Evolutionary conservation across 2,888 invertebrate genomes (phyloP).

Genomic region (Taphrorychus bicolor): DNA sequence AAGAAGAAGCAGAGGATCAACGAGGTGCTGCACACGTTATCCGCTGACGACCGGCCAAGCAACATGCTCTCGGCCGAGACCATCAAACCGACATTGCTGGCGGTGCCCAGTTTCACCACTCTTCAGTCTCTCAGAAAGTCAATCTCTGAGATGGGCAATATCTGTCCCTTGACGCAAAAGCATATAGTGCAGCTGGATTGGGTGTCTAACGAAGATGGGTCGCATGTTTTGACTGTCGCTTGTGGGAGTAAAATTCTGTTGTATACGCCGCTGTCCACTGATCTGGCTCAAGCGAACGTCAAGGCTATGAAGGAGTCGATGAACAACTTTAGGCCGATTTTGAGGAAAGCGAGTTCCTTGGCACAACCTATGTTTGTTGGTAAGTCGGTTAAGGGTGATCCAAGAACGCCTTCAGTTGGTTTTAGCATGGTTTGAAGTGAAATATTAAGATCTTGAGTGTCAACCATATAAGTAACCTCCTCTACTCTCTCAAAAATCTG

Average conservation of each 20-base stretch:
- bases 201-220: constrained; percentile 99
- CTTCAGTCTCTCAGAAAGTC: constrained; percentile 85
- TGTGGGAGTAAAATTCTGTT: constrained; percentile 92
- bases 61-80: constrained; percentile 52
- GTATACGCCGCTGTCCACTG: constrained; percentile 93
- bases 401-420: not conserved
- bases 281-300: constrained; percentile 92
- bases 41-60: constrained; percentile 75
- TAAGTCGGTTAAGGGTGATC: not conserved
- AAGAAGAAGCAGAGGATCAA: constrained; percentile 84
- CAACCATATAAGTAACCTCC: no score
- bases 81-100: constrained; percentile 66
- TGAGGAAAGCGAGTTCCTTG: constrained; percentile 90
- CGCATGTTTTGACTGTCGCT: constrained; percentile 95
- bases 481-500: no score
- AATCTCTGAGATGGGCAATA: constrained; percentile 91
- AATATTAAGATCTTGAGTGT: no score
- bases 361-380: constrained; percentile 83
- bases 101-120: constrained; percentile 91
- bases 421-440: no score
- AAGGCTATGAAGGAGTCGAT: constrained; percentile 77
- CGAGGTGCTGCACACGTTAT: constrained; percentile 81
- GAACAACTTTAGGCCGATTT: constrained; percentile 81
- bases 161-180: constrained; percentile 89
- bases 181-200: constrained; percentile 96